phyloP scores from a whole-genome alignment of 2,113 vertebrate genomes.

The Malurus elegans region DNA sequence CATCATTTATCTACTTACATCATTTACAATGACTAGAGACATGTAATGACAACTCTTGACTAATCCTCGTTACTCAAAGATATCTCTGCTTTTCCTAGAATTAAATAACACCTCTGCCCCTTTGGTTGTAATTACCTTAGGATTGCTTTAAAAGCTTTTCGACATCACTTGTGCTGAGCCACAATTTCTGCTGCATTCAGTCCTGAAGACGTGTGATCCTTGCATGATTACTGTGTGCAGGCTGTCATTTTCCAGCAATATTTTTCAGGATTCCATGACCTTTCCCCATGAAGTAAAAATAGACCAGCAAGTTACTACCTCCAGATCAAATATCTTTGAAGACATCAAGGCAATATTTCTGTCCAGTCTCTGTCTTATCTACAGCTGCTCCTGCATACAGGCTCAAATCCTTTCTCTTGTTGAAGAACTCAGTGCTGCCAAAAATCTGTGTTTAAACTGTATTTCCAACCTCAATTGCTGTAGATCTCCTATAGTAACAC shows the following conservation, averaged over 20 bases:
- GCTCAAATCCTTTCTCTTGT: not conserved
- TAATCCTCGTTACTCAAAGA: not conserved
- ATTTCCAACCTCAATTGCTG: not conserved
- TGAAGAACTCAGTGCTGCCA: not conserved
- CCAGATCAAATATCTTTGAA: slow-evolving; percentile 36
- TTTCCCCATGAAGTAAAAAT: slow-evolving; percentile 42
- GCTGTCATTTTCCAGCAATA: not conserved
- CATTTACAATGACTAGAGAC: not conserved
- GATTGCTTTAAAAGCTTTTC: not conserved
- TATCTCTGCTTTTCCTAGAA: not conserved
- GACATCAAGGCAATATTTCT: not conserved
- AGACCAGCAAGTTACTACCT: not conserved
- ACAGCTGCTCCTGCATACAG: not conserved
- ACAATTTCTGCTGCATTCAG: not conserved
- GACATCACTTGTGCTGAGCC: not conserved
- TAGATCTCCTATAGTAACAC: not conserved
- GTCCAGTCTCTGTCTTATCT: not conserved
- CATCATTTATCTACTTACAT: not conserved
- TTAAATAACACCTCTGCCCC: not conserved
- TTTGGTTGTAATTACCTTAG: not conserved
- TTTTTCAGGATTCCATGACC: slow-evolving; percentile 42
- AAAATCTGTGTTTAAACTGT: not conserved
- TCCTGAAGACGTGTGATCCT: not conserved
- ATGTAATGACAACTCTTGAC: not conserved
- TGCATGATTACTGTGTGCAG: not conserved